A percentile compares a stretch with the other conserved stretches of the same genome.
phyloP scores from a whole-genome alignment of 2,113 vertebrate species.

The Oreochromis tanganicae region DNA sequence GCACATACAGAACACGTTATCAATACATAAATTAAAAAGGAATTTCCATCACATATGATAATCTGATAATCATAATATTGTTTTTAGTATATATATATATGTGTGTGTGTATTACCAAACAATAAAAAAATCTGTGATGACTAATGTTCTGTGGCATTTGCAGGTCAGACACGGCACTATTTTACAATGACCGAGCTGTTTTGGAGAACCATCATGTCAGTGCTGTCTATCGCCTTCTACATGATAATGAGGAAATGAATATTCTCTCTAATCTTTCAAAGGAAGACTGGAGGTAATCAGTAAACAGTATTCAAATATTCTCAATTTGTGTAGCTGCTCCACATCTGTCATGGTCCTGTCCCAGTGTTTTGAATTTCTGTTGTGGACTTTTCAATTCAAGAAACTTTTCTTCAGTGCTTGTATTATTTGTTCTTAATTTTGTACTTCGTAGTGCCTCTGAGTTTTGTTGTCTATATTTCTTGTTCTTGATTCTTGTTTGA shows the following conservation, averaged over 20 bases:
- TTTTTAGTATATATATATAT: background rate
- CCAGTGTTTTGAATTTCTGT: background rate
- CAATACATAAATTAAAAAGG: background rate
- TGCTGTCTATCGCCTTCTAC: constrained; percentile 86
- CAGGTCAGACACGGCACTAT: constrained; percentile 89
- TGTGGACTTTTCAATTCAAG: background rate
- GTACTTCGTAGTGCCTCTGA: background rate
- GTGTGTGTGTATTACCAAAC: background rate
- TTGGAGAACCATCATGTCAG: constrained; percentile 94
- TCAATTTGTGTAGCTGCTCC: background rate
- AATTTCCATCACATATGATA: background rate
- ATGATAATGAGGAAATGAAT: constrained; percentile 90
- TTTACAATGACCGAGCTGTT: constrained; percentile 93
- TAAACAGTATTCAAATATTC: background rate
- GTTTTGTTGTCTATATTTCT: background rate
- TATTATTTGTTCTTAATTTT: background rate
- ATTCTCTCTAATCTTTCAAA: constrained; percentile 90
- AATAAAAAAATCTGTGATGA: background rate
- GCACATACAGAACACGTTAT: background rate
- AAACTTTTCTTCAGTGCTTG: background rate
- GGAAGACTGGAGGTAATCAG: constrained; percentile 92
- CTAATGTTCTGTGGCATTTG: background rate
- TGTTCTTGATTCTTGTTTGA: background rate
- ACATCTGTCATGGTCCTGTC: background rate
- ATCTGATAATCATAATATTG: background rate